These are phyloP conservation scores for Arnoldichthys spilopterus DNA, from an alignment of 2,797 vertebrate genomes.

Conservation along the genomic window DNA sequence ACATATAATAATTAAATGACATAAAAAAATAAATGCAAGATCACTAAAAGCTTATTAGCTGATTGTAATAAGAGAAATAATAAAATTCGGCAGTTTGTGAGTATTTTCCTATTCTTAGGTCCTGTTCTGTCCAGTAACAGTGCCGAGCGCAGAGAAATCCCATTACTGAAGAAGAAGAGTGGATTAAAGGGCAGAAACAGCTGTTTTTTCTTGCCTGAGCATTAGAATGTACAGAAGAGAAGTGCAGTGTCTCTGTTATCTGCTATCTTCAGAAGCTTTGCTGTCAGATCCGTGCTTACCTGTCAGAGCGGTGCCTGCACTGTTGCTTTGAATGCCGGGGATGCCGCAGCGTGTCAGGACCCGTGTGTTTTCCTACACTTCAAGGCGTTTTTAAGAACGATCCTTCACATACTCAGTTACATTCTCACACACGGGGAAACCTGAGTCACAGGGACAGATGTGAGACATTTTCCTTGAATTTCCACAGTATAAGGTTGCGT, in stretches of 20 bases:
- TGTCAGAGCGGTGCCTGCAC: constrained; percentile 32
- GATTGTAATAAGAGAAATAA: no score
- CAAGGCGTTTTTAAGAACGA: constrained; percentile 3
- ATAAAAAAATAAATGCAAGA: no score
- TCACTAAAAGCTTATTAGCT: no score
- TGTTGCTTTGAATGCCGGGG: constrained; percentile 33
- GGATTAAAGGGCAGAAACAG: background rate
- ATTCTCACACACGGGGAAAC: background rate
- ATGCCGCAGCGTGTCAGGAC: constrained; percentile 54
- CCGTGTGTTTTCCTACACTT: constrained; percentile 39
- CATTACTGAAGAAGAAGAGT: background rate
- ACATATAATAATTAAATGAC: no score
- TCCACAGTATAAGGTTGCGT: background rate
- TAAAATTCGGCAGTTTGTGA: no score
- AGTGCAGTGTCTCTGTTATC: constrained; percentile 11
- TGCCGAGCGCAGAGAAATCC: background rate
- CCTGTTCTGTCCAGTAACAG: background rate
- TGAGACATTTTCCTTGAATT: background rate
- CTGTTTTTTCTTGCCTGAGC: background rate
- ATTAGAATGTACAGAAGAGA: background rate
- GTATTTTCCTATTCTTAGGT: background rate
- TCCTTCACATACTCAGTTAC: background rate
- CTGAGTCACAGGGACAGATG: constrained; percentile 6
- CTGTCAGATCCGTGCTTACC: constrained; percentile 32
- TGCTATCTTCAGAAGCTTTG: background rate